Evolutionary conservation across 2,113 vertebrate species (phyloP).

Genomic region (Elanus axillaris): DNA sequence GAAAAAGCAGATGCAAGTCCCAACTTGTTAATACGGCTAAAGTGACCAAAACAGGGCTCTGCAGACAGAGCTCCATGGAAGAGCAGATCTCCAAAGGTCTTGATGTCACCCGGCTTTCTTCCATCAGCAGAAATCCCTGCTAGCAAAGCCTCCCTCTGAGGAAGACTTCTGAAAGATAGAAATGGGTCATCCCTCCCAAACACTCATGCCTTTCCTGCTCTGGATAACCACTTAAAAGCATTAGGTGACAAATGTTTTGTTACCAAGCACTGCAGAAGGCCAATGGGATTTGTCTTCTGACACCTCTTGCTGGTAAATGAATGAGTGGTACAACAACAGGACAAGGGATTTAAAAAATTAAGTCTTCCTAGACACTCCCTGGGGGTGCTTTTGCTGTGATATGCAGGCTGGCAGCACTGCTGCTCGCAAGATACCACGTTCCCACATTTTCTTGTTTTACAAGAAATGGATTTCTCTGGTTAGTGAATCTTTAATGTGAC

Average conservation of each 20-base stretch:
- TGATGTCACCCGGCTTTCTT: neutral
- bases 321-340: neutral
- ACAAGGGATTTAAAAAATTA: constrained; percentile 41
- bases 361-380: neutral
- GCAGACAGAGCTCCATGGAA: neutral
- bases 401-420: neutral
- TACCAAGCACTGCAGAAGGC: neutral
- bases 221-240: neutral
- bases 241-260: constrained; percentile 3
- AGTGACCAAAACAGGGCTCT: neutral
- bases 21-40: neutral
- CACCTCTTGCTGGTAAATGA: constrained; percentile 3
- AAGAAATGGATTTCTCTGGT: neutral
- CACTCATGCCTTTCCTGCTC: neutral
- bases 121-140: neutral
- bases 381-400: neutral
- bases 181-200: neutral
- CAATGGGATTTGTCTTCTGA: neutral
- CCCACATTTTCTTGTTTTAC: constrained; percentile 17
- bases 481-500: constrained; percentile 28
- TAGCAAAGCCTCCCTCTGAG: neutral
- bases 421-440: neutral
- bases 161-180: neutral
- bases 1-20: neutral
- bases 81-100: neutral